Evolutionary conservation across 2,888 invertebrate genomes (phyloP).

Genomic region (Zaprionus bogoriensis): DNA sequence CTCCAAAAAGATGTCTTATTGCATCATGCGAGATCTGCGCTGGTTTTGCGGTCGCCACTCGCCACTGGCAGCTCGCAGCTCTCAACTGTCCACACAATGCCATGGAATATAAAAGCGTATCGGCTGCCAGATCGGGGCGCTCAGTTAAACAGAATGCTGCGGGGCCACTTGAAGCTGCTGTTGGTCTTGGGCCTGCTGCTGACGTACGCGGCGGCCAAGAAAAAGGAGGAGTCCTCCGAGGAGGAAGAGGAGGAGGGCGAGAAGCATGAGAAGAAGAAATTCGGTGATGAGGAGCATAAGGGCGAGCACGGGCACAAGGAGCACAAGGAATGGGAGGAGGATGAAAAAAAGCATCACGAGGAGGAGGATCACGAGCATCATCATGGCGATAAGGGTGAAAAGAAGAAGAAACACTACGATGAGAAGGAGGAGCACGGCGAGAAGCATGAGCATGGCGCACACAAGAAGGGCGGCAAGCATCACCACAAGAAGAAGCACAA

Average conservation of each 20-base stretch:
- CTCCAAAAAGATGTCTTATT: constrained; percentile 28
- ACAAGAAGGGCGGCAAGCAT: constrained; percentile 90
- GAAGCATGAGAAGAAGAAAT: constrained; percentile 79
- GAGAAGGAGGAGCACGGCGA: constrained; percentile 89
- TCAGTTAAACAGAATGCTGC: constrained; percentile 53
- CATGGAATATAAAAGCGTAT: constrained; percentile 52
- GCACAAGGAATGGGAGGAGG: constrained; percentile 90
- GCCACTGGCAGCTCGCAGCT: too few relatives aligned
- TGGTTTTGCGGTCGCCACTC: not conserved
- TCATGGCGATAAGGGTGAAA: constrained; percentile 90
- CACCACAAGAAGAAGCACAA: constrained; percentile 93
- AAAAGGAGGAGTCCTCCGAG: constrained; percentile 79
- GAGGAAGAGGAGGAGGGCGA: constrained; percentile 80
- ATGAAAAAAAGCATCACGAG: constrained; percentile 90
- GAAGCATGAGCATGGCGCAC: constrained; percentile 90
- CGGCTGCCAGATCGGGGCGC: constrained; percentile 15
- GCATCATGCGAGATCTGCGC: constrained; percentile 46
- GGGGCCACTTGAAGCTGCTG: constrained; percentile 68
- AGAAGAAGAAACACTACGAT: constrained; percentile 91
- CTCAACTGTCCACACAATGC: too few relatives aligned
- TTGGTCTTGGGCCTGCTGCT: constrained; percentile 74
- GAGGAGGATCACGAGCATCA: constrained; percentile 91
- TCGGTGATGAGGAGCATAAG: constrained; percentile 86
- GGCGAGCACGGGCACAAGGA: constrained; percentile 91
- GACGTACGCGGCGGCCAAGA: constrained; percentile 64